These are phyloP conservation scores for Tipula confusa DNA, from an alignment of 2,888 invertebrate genomes.

Conservation along the genomic window DNA sequence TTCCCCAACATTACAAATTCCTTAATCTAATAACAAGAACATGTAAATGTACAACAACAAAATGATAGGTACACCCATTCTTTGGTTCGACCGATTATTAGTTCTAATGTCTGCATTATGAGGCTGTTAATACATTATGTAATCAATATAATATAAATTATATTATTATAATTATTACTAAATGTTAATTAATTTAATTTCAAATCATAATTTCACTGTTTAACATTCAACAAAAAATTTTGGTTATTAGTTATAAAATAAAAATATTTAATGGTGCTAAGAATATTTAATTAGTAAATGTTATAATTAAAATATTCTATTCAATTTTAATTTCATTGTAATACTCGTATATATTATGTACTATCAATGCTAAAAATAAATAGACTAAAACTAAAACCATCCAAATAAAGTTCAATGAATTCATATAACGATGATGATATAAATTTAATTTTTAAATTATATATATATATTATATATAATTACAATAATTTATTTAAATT, in stretches of 20 bases:
- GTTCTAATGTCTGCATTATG: too few relatives aligned
- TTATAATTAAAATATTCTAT: background rate
- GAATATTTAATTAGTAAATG: background rate
- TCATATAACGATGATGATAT: background rate
- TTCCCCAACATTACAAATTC: too few relatives aligned
- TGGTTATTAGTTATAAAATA: background rate
- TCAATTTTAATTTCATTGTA: background rate
- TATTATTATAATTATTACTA: background rate
- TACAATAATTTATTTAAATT: background rate
- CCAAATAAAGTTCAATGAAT: constrained; percentile 13
- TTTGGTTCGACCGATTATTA: too few relatives aligned
- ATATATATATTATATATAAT: background rate
- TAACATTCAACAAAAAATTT: background rate
- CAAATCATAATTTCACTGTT: background rate
- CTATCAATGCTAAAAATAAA: background rate
- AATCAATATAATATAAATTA: too few relatives aligned
- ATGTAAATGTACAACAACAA: too few relatives aligned
- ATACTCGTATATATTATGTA: too few relatives aligned
- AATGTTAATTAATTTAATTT: background rate
- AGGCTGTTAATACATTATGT: too few relatives aligned
- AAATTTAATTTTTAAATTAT: background rate
- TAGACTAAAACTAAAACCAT: constrained; percentile 14
- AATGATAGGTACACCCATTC: too few relatives aligned
- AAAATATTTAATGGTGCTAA: constrained; percentile 20
- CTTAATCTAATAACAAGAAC: too few relatives aligned